phyloP scores from a whole-genome alignment of 2,113 vertebrate species.

The Terrapene triunguis region DNA sequence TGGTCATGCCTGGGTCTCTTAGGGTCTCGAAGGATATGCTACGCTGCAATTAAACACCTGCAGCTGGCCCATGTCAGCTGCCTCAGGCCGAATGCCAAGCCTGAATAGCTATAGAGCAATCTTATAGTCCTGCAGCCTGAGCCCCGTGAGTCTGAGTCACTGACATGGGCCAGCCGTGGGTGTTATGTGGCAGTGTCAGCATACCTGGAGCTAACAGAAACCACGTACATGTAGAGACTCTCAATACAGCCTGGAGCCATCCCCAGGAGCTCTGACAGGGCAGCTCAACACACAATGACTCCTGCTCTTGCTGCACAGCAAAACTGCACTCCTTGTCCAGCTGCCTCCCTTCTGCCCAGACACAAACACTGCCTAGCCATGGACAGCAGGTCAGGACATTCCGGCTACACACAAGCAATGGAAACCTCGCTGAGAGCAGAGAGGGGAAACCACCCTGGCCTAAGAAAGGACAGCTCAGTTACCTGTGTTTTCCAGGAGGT shows the following conservation, averaged over 20 bases:
- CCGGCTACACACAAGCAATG: neutral
- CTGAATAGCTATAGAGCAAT: no score
- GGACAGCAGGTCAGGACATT: no score
- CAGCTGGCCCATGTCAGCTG: neutral
- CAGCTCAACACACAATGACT: neutral
- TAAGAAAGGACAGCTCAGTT: neutral
- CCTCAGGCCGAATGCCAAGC: no score
- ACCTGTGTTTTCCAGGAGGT: conserved; percentile 94
- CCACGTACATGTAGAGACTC: neutral
- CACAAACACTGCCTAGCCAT: neutral
- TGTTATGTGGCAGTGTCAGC: neutral
- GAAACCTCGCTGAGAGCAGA: neutral
- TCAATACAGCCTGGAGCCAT: neutral
- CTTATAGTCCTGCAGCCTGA: no score
- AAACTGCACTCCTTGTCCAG: neutral
- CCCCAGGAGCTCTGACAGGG: neutral
- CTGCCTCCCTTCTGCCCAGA: neutral
- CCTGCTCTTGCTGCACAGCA: neutral
- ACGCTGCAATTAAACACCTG: neutral
- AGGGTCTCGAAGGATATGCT: neutral
- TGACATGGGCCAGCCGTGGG: neutral
- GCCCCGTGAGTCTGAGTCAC: no score
- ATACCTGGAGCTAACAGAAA: neutral
- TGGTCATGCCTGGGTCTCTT: neutral
- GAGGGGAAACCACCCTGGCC: neutral